phyloP scores from a whole-genome alignment of 92 coral and sea anemone genomes.

The Siderastrea radians region DNA sequence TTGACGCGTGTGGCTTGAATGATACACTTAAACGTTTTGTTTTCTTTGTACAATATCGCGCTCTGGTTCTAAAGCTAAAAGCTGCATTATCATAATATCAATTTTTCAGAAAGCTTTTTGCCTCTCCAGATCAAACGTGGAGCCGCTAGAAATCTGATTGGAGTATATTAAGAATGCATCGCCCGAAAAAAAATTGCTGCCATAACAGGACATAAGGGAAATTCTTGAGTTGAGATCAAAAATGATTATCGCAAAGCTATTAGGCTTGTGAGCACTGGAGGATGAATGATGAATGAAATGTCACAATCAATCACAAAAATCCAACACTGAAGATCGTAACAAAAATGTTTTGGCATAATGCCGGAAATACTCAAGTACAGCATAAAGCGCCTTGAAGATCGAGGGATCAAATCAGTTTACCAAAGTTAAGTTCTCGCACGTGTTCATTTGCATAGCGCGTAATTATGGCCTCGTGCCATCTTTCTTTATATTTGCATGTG shows the following conservation, averaged over 20 bases:
- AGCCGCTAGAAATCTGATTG: not conserved
- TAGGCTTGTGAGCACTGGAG: not conserved
- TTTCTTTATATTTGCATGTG: constrained; percentile 36
- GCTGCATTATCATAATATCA: constrained; percentile 21
- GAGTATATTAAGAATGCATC: not conserved
- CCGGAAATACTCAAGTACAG: constrained; percentile 37
- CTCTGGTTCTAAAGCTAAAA: not conserved
- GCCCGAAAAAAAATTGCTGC: not conserved
- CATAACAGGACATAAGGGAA: not conserved
- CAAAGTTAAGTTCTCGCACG: constrained; percentile 70
- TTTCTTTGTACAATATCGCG: constrained; percentile 39
- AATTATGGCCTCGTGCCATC: constrained; percentile 86
- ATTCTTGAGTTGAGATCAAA: not conserved
- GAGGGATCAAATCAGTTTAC: constrained; percentile 46
- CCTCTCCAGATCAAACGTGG: not conserved
- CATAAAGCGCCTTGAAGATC: constrained; percentile 31
- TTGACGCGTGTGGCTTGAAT: constrained; percentile 46
- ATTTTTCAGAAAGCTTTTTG: not conserved
- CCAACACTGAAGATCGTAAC: not conserved
- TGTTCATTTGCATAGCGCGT: constrained; percentile 76
- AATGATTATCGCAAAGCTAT: not conserved
- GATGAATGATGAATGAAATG: constrained; percentile 1
- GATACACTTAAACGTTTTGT: constrained; percentile 55
- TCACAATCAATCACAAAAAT: not conserved
- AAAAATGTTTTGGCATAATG: constrained; percentile 24